Percentiles rank a stretch among this genome's conserved stretches.
Conservation (phyloP, 2,797 vertebrate species). For the Acrossocheilus fasciatus region DNA sequence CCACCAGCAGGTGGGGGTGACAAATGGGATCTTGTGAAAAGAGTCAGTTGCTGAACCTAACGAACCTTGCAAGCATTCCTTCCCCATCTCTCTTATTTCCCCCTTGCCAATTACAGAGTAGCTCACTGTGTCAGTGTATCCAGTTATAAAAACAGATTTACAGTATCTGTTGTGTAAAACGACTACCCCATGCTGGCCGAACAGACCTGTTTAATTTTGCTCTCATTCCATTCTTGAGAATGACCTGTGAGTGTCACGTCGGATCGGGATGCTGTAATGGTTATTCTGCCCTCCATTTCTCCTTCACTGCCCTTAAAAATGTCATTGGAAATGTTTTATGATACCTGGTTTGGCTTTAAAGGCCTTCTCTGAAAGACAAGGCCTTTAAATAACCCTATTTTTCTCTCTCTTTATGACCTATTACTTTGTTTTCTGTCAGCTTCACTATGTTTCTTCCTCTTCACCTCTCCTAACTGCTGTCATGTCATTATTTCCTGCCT, state of each 20-base stretch:
- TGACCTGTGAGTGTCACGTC: conserved; percentile 4
- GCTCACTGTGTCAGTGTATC: conserved; percentile 40
- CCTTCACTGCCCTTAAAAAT: conserved; percentile 5
- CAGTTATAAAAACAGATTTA: conserved; percentile 56
- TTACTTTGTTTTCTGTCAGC: not conserved
- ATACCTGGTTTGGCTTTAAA: conserved; percentile 3
- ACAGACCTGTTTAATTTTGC: conserved; percentile 59
- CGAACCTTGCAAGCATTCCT: conserved; percentile 59
- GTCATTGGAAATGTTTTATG: conserved; percentile 21
- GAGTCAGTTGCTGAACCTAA: conserved; percentile 58
- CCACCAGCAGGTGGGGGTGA: conserved; percentile 64
- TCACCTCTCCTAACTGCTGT: not conserved
- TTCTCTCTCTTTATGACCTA: not conserved
- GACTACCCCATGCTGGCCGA: conserved; percentile 32
- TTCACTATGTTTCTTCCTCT: not conserved
- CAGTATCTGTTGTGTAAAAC: conserved; percentile 48
- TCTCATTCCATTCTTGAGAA: conserved; percentile 44
- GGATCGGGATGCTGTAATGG: conserved; percentile 12
- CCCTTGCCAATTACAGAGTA: conserved; percentile 40
- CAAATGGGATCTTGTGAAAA: conserved; percentile 68
- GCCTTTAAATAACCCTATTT: not conserved
- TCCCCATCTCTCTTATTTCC: conserved; percentile 34
- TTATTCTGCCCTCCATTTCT: not conserved
- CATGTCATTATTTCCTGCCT: conserved; percentile 5
- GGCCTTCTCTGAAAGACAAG: not conserved